phyloP scores from a whole-genome alignment of 2,113 vertebrate species.

The Corythoichthys haematopterus region DNA sequence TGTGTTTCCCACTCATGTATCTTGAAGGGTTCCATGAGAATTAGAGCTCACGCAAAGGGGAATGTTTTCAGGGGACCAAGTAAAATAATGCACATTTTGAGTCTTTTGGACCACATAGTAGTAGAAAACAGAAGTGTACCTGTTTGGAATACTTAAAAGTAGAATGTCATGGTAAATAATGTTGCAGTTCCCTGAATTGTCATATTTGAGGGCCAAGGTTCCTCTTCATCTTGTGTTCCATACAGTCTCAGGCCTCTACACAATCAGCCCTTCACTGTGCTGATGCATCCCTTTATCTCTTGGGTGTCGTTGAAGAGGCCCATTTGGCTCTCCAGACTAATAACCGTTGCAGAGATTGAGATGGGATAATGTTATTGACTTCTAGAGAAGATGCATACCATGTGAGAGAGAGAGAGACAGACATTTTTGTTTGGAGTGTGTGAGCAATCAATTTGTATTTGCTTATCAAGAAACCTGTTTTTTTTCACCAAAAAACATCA shows the following conservation, averaged over 20 bases:
- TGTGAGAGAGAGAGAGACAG: neutral
- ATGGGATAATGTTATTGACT: slow-evolving; percentile 61
- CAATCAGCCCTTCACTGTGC: slow-evolving; percentile 28
- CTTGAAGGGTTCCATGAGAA: neutral
- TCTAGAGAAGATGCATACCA: slow-evolving; percentile 22
- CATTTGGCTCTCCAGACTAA: slow-evolving; percentile 56
- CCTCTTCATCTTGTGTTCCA: slow-evolving; percentile 17
- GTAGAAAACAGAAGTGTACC: neutral
- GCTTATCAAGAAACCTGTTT: neutral
- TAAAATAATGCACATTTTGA: neutral
- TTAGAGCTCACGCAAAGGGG: neutral
- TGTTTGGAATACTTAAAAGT: neutral
- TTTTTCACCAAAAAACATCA: too few relatives aligned
- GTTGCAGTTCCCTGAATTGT: neutral
- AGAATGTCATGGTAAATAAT: neutral
- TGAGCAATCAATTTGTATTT: neutral
- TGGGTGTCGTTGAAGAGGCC: slow-evolving; percentile 56
- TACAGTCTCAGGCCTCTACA: slow-evolving; percentile 15
- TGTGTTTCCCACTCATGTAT: neutral
- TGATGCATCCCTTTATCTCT: slow-evolving; percentile 64
- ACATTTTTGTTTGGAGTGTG: neutral
- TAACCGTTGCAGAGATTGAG: slow-evolving; percentile 49
- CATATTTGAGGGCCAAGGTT: neutral
- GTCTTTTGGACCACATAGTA: neutral
- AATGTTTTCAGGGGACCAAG: neutral